Evolutionary conservation across 2,888 invertebrate genomes (phyloP).

Genomic region (Sinelater perroti): DNA sequence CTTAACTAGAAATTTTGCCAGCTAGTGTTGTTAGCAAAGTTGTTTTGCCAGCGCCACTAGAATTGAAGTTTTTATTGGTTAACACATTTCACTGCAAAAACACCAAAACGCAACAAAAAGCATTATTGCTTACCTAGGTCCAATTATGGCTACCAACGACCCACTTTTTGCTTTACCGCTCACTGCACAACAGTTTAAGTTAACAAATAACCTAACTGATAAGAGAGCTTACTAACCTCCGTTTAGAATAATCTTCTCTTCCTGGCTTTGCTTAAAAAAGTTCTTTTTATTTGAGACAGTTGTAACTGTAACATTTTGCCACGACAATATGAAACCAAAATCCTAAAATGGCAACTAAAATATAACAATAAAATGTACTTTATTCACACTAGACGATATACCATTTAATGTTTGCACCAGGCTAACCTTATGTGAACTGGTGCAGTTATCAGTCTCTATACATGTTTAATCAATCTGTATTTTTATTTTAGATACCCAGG

Average conservation of each 20-base stretch:
- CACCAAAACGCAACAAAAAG: too few species aligned
- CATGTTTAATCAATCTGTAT: constrained; percentile 12
- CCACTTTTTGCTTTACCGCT: constrained; percentile 75
- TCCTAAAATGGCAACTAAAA: too few species aligned
- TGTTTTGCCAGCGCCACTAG: constrained; percentile 81
- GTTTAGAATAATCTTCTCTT: constrained; percentile 43
- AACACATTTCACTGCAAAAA: too few species aligned
- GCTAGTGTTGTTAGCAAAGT: constrained; percentile 78
- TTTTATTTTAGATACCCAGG: constrained; percentile 18
- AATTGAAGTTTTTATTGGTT: constrained; percentile 42
- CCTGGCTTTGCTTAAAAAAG: too few species aligned
- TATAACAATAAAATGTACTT: too few species aligned
- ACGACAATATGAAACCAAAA: constrained; percentile 3
- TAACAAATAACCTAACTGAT: not conserved
- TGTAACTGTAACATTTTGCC: constrained; percentile 2
- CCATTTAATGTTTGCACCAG: too few species aligned
- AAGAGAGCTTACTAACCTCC: constrained; percentile 41
- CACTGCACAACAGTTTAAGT: constrained; percentile 63
- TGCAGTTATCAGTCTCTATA: not conserved
- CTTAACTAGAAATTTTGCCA: constrained; percentile 69
- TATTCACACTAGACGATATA: too few species aligned
- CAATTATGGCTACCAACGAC: constrained; percentile 78
- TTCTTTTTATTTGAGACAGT: too few species aligned
- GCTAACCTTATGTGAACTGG: constrained; percentile 1
- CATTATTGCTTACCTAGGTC: constrained; percentile 72